Percentiles rank a stretch among this genome's conserved stretches.
Conservation (phyloP, 37 sponge, comb jelly and placozoan genomes). For the Tethya wilhelma region DNA sequence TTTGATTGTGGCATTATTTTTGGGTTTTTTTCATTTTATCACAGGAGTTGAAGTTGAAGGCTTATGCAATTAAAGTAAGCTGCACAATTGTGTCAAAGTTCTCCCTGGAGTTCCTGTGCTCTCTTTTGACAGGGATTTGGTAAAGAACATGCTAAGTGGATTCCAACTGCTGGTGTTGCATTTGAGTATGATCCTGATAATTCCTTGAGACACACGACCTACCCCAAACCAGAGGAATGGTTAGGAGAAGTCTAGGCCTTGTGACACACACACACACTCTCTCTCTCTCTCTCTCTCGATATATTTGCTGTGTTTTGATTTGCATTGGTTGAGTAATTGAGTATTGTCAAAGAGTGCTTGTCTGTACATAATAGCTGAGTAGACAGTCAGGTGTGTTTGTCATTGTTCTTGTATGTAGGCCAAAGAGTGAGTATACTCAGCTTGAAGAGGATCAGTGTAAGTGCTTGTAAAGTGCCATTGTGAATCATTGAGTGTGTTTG, state of each 20-base stretch:
- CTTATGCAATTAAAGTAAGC: conserved; percentile 86
- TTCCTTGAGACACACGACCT: conserved; percentile 96
- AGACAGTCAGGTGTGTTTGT: background rate
- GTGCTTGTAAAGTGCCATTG: conserved; percentile 3
- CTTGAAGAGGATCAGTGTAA: conserved; percentile 77
- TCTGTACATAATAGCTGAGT: background rate
- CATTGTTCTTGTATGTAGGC: conserved; percentile 61
- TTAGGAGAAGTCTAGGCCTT: conserved; percentile 35
- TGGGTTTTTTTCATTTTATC: background rate
- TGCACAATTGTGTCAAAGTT: background rate
- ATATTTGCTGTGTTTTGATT: background rate
- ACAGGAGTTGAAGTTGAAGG: conserved; percentile 82
- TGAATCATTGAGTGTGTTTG: background rate
- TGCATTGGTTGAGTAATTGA: background rate
- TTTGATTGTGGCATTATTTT: background rate
- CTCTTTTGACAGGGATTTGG: conserved; percentile 83
- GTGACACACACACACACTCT: background rate
- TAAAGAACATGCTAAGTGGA: conserved; percentile 99
- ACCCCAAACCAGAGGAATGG: conserved; percentile 98
- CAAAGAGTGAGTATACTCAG: conserved; percentile 95
- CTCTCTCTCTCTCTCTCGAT: background rate
- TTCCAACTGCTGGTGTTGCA: conserved; percentile 90
- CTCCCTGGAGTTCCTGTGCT: background rate
- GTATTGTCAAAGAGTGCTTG: background rate
- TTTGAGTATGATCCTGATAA: conserved; percentile 99